These are phyloP conservation scores for Oreortyx pictus DNA, from an alignment of 2,797 vertebrate genomes.

Conservation along the genomic window DNA sequence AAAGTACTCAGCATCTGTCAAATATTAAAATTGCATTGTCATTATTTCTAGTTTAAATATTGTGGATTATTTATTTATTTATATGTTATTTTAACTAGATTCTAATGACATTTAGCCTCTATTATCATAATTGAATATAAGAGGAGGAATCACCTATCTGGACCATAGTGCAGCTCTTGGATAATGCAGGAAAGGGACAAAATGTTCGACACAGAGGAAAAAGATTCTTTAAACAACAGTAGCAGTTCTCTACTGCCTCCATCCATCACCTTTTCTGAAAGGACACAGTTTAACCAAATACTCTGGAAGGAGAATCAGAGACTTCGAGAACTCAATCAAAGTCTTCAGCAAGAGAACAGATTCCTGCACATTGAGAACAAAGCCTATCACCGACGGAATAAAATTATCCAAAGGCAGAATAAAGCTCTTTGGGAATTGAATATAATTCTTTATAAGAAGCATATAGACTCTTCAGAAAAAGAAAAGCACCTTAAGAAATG, in stretches of 20 bases:
- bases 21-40: neutral
- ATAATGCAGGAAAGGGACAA: neutral
- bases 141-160: neutral
- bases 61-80: neutral
- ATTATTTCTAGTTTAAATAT: neutral
- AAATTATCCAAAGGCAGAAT: neutral
- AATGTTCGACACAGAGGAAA: neutral
- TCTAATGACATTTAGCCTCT: neutral
- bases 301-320: neutral
- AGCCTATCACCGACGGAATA: neutral
- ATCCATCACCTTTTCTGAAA: neutral
- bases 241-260: neutral
- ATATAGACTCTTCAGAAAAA: neutral
- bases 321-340: constrained; percentile 29
- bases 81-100: neutral
- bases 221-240: neutral
- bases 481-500: neutral
- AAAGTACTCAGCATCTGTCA: neutral
- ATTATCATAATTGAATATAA: neutral
- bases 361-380: constrained; percentile 4
- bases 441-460: neutral
- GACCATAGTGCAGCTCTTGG: neutral
- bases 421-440: neutral
- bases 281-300: neutral
- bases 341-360: constrained; percentile 6